These are phyloP conservation scores for Chiloscyllium plagiosum DNA, from an alignment of 2,113 vertebrate genomes.

Conservation along the genomic window DNA sequence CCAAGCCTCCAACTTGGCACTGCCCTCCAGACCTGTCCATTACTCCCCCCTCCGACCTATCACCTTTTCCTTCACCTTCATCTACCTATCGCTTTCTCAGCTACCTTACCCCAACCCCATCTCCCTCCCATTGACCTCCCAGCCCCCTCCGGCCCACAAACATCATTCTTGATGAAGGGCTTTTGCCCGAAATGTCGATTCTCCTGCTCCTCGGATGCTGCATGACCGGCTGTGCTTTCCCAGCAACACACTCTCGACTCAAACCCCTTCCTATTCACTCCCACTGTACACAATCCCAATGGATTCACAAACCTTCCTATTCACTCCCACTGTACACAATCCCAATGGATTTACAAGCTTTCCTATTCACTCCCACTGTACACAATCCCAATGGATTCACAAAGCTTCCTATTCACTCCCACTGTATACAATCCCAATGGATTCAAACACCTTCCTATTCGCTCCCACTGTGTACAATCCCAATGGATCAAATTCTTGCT, in stretches of 20 bases:
- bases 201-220: no score
- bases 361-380: background rate
- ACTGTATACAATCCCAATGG: background rate
- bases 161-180: no score
- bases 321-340: background rate
- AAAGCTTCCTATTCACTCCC: background rate
- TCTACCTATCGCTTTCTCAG: no score
- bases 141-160: no score
- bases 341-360: background rate
- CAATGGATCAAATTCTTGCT: background rate
- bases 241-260: background rate
- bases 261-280: background rate
- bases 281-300: background rate
- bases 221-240: background rate
- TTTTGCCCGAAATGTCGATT: no score
- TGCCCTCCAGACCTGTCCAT: no score
- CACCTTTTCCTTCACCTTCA: no score
- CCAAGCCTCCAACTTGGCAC: no score
- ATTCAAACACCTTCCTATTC: background rate
- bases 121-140: no score
- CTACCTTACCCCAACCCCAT: no score
- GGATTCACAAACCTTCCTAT: background rate
- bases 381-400: background rate
- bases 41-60: no score
- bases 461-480: background rate